Evolutionary conservation across 2,797 vertebrate genomes (phyloP), one percentile per base, ranked within the genome.

Genomic region (Enteromius mattozi): DNA sequence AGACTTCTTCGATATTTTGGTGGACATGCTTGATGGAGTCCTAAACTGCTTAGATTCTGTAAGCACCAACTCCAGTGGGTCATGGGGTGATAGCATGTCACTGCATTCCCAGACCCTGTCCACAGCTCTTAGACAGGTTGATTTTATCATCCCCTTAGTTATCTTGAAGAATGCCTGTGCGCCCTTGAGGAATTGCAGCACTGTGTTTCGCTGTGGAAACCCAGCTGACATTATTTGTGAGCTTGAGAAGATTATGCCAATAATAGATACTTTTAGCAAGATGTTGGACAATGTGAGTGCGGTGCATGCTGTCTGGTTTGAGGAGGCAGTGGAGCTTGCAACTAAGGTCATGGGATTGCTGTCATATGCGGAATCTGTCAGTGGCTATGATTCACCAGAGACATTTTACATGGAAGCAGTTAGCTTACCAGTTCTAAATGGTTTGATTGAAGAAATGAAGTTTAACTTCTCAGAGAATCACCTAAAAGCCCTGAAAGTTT

Each of bases 201-300:
- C 96, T 19, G 97, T 99, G 75, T 97, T 99, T 91, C 97, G 98
- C 68, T 96, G 95, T 59, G 98, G 98, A n/a, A 97, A 97, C 84
- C 97, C 97, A 0, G 96, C 97, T 0, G 97, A 99, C 82, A 96
- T 99, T 3, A 97, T 98, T 88, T 98, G 97, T 74, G 98, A 98
- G 69, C 95, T 96, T 84, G 96, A 98, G 89, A 99, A 97, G 90
- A 93, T 99, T 86, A 97, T 97, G 0, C 93, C 95, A 0, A 96
- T 98, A 75, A 91, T 98, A 16, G 97, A 98, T 90, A 94, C 96
- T 4, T 92, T 99, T 3, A 95, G 95, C 0, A 99, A 99, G 87
- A 96, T 97, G 91, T 93, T 97, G 92, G 96, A 97, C 87, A 99
- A 99, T 68, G 95, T 99, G 24, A 94, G 93, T 61, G 91, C 94